Evolutionary conservation across 2,113 vertebrate genomes (phyloP).

Genomic region (Cyanoderma ruficeps): DNA sequence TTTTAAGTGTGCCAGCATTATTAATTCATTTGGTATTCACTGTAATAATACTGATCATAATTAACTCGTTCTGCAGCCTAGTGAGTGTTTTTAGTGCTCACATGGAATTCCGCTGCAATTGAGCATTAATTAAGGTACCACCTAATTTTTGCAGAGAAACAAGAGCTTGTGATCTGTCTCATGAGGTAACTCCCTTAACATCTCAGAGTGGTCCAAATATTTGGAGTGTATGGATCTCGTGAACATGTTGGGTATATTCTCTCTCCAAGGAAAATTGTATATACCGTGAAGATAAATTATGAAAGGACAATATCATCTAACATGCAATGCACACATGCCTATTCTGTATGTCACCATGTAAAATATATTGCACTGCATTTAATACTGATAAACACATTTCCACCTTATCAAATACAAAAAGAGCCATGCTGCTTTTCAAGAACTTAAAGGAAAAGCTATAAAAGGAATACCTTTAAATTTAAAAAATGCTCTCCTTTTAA

Average conservation of each 20-base stretch:
- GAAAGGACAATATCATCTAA: background rate
- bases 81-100: slow-evolving; percentile 56
- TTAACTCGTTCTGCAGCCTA: slow-evolving; percentile 72
- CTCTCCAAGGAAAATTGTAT: background rate
- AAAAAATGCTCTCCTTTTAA: background rate
- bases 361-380: background rate
- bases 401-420: background rate
- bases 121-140: slow-evolving; percentile 70
- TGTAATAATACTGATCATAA: slow-evolving; percentile 71
- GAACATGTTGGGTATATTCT: background rate
- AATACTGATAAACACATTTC: background rate
- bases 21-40: slow-evolving; percentile 73
- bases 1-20: slow-evolving; percentile 64
- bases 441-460: background rate
- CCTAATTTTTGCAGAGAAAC: slow-evolving; percentile 65
- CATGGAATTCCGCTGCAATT: slow-evolving; percentile 64
- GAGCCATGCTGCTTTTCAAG: background rate
- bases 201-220: slow-evolving; percentile 34
- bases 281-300: background rate
- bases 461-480: background rate
- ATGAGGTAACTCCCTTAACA: slow-evolving; percentile 31
- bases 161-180: slow-evolving; percentile 17
- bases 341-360: background rate
- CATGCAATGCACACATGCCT: background rate
- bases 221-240: background rate